Evolutionary conservation across 2,797 vertebrate species (phyloP).

Genomic region (Eidolon dupreanum): DNA sequence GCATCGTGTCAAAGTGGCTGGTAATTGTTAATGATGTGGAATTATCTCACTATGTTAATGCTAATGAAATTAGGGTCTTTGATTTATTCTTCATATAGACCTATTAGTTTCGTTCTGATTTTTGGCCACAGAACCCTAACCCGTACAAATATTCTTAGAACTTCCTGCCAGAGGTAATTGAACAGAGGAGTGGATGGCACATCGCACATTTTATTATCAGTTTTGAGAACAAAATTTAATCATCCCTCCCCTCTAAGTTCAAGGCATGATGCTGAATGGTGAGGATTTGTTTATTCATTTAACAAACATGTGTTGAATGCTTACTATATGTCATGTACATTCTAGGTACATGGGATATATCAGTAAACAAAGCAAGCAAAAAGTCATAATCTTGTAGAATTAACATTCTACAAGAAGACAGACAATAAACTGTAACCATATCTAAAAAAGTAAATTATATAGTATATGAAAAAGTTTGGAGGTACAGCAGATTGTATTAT

Average conservation of each 20-base stretch:
- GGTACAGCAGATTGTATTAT: not conserved
- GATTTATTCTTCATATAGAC: not conserved
- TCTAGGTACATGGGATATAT: not conserved
- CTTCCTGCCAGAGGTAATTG: not conserved
- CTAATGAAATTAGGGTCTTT: not conserved
- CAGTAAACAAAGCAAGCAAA: not conserved
- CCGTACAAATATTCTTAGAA: conserved; percentile 11
- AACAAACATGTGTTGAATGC: not conserved
- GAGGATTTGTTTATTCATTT: not conserved
- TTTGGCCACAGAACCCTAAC: not conserved
- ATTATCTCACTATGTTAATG: not conserved
- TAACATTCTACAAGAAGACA: not conserved
- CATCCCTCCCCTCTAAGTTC: not conserved
- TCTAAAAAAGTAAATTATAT: conserved; percentile 2
- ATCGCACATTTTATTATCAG: not conserved
- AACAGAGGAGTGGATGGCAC: not conserved
- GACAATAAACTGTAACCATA: not conserved
- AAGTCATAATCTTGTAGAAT: not conserved
- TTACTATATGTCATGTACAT: not conserved
- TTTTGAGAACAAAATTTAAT: conserved; percentile 12
- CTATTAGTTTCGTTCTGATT: not conserved
- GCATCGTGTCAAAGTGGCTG: not conserved
- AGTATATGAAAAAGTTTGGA: not conserved
- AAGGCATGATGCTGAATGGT: not conserved
- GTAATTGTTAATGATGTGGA: conserved; percentile 17